phyloP scores from a whole-genome alignment of 2,888 invertebrate genomes.

The Pristionchus arcanus region DNA sequence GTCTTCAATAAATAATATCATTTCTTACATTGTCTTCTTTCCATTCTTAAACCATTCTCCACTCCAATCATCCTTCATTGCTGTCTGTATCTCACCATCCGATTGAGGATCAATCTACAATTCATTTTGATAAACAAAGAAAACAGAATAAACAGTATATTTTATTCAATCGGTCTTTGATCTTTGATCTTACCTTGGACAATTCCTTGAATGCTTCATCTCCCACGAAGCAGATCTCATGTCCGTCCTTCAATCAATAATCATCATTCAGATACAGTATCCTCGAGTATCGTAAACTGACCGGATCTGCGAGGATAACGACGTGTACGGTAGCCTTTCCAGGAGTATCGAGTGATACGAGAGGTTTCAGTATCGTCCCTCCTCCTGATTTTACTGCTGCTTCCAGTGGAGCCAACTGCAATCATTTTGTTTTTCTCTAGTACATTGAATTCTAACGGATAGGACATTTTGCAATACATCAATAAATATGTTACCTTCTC shows the following conservation, averaged over 20 bases:
- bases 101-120: constrained; percentile 86
- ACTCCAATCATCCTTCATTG: constrained; percentile 75
- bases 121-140: not conserved
- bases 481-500: no score
- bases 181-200: constrained; percentile 84
- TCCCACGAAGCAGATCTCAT: constrained; percentile 98
- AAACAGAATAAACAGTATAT: not conserved
- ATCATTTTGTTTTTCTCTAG: not conserved
- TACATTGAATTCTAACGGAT: not conserved
- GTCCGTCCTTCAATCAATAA: constrained; percentile 86
- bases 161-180: not conserved
- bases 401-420: constrained; percentile 88
- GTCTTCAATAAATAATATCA: not conserved
- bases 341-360: constrained; percentile 94
- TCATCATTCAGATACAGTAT: not conserved
- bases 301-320: constrained; percentile 95
- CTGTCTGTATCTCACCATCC: constrained; percentile 86
- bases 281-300: constrained; percentile 75
- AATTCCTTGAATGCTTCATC: constrained; percentile 93
- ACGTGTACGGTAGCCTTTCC: constrained; percentile 97
- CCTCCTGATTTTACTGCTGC: constrained; percentile 85
- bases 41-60: constrained; percentile 66
- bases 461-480: no score
- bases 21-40: constrained; percentile 49
- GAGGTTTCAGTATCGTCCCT: constrained; percentile 89